These are phyloP conservation scores for Timema cristinae DNA, from an alignment of 2,888 invertebrate genomes.

Conservation along the genomic window DNA sequence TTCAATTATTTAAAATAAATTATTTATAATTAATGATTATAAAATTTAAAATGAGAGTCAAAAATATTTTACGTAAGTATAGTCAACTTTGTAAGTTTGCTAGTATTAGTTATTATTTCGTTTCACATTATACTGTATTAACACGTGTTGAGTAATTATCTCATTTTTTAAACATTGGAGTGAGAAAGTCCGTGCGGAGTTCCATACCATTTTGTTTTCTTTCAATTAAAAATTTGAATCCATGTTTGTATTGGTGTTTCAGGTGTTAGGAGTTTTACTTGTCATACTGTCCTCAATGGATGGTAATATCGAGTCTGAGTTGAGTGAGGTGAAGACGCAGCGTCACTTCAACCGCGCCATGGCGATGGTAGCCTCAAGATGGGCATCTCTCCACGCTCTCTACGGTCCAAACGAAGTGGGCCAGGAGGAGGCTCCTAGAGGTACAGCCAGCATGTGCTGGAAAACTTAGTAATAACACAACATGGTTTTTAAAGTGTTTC, in stretches of 20 bases:
- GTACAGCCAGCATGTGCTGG: background rate
- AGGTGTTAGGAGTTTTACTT: conserved; percentile 77
- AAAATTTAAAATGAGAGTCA: too few species aligned
- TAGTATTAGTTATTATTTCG: too few species aligned
- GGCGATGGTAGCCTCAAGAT: conserved; percentile 75
- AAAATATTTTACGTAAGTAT: too few species aligned
- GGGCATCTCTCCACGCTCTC: conserved; percentile 44
- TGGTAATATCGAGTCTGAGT: conserved; percentile 41
- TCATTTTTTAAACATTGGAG: background rate
- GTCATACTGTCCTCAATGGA: conserved; percentile 77
- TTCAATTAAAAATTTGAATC: conserved; percentile 16
- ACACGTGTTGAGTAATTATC: background rate
- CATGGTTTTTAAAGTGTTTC: too few species aligned
- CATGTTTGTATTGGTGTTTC: conserved; percentile 33
- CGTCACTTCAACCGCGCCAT: conserved; percentile 85
- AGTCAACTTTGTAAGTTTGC: too few species aligned
- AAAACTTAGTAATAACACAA: too few species aligned
- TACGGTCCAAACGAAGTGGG: conserved; percentile 35
- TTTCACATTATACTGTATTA: too few species aligned
- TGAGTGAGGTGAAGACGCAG: conserved; percentile 57
- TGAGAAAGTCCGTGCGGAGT: too few species aligned
- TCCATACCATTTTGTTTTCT: background rate
- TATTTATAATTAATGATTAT: too few species aligned
- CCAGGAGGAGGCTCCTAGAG: conserved; percentile 15
- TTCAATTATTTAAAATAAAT: too few species aligned